Evolutionary conservation across 2,888 invertebrate genomes (phyloP).

Genomic region (Scaptodrosophila latifasciaeformis): DNA sequence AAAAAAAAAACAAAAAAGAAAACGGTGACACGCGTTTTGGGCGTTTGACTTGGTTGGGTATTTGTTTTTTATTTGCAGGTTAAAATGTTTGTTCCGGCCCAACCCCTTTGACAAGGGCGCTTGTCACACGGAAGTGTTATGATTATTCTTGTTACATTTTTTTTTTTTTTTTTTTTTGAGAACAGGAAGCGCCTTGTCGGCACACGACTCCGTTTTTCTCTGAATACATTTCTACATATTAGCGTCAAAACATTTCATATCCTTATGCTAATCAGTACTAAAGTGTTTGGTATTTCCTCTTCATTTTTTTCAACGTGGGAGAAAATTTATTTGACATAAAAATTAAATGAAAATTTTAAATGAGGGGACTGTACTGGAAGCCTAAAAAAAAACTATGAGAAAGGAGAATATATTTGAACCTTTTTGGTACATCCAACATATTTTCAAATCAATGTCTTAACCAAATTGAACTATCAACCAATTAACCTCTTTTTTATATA

Average conservation of each 20-base stretch:
- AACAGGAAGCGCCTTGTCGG: constrained; percentile 55
- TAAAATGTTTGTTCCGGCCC: constrained; percentile 14
- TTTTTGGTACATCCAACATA: too few species aligned
- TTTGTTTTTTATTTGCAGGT: constrained; percentile 52
- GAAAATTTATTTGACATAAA: constrained; percentile 30
- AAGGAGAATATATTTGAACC: too few species aligned
- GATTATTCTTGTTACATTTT: constrained; percentile 16
- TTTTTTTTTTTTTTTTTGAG: constrained; percentile 54
- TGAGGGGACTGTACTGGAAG: too few species aligned
- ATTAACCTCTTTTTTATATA: too few species aligned
- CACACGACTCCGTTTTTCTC: constrained; percentile 41
- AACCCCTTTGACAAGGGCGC: constrained; percentile 46
- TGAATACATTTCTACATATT: constrained; percentile 22
- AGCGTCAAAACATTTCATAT: constrained; percentile 43
- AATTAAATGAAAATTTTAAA: too few species aligned
- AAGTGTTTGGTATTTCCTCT: constrained; percentile 30
- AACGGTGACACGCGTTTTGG: constrained; percentile 57
- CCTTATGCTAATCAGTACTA: constrained; percentile 57
- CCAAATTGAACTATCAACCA: too few species aligned
- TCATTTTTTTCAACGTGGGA: constrained; percentile 35
- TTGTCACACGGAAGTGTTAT: constrained; percentile 61
- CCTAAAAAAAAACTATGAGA: too few species aligned
- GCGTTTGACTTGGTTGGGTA: constrained; percentile 64
- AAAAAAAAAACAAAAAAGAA: constrained; percentile 17
- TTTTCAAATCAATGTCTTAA: too few species aligned